Evolutionary conservation across 2,797 vertebrate species (phyloP), one percentile per base, ranked within the genome.

Genomic region (Stomatorhinus walkeri): DNA sequence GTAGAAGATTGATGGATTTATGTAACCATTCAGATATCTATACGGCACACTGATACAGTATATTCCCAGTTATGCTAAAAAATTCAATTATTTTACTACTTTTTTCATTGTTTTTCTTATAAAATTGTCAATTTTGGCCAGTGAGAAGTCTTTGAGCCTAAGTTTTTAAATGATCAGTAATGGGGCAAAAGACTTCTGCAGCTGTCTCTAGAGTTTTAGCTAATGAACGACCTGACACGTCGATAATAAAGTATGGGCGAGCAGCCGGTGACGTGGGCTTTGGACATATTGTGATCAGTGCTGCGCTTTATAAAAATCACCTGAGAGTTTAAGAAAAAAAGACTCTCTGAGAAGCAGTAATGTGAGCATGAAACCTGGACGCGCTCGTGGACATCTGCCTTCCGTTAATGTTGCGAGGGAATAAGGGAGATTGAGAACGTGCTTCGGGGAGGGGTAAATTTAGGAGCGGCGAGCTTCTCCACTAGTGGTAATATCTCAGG

Each of bases 371-470:
- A 93, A 92, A 91, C 90, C 90, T 93, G 92, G 91, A 93, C 91
- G 90, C 90, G 91, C 94, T 93, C 92, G 92, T 92, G 93, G 94
- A 95, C 94, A 95, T 94, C 94, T 95, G 94, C 93, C 92, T 94
- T 91, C 91, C 92, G 93, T 94, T 95, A 95, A 95, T 95, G 95
- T 92, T 94, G 93, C 92, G 91, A 93, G 93, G 94, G 95, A 95
- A 92, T 93, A 92, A 40, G 94, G 92, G 94, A 94, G 93, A 49
- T 49, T 91, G 90, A 91, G 91, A 95, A 93, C 94, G 93, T 94
- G 94, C 94, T 95, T 94, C 85, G 87, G 94, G 94, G 94, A 92
- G 93, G 93, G 93, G 88, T 90, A 92, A 90, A 92, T 94, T 93
- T 93, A 93, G 92, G 91, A 94, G 92, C 93, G 93, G 94, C 91